Evolutionary conservation across 2,797 vertebrate species (phyloP), one percentile per base, ranked within the genome.

Genomic region (Thalassophryne amazonica): DNA sequence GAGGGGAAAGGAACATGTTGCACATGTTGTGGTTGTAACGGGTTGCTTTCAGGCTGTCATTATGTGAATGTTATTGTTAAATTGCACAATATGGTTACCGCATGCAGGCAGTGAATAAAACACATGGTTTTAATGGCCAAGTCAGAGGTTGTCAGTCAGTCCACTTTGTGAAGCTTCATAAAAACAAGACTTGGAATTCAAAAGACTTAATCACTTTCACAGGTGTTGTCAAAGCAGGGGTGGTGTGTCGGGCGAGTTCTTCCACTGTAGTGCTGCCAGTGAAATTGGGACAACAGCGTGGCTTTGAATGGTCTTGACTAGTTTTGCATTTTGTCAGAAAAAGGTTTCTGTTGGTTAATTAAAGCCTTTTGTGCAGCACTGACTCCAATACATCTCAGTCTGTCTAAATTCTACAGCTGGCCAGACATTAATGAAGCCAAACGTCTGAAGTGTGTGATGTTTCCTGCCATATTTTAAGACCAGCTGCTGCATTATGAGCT

Each of bases 171-270:
- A 49, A 7, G 30, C 29, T 40, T 54, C 53, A 70, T 54, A 37
- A 67, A 73, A 45, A 43, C 21, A 52, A 35, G 34, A 47, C 57
- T 64, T 67, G 54, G 62, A 73, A 43, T 67, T 40, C 51, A 51
- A 57, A 41, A 24, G 19, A 33, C 35, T 50, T 59, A 58, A 76
- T 75, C 42, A 41, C 69, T 78, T 73, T 64, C 68, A 47, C 72
- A 77, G 75, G 69, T 71, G 69, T 52, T 56, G 51, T 56, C 41
- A 36, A 45, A 77, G 57, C 39, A 43, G 18, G 49, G 46, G 13
- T 16, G 61, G 30, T 28, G 51, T 63, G 32, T 62, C 34, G 28
- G 59, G 25, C 65, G 66, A 70, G 71, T 66, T 75, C 48, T 34
- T 12, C 42, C 3, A 4, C n/a, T 38, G 14, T 14, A 16, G 12